phyloP scores from a whole-genome alignment of 2,797 vertebrate genomes.

The Macropodus opercularis region DNA sequence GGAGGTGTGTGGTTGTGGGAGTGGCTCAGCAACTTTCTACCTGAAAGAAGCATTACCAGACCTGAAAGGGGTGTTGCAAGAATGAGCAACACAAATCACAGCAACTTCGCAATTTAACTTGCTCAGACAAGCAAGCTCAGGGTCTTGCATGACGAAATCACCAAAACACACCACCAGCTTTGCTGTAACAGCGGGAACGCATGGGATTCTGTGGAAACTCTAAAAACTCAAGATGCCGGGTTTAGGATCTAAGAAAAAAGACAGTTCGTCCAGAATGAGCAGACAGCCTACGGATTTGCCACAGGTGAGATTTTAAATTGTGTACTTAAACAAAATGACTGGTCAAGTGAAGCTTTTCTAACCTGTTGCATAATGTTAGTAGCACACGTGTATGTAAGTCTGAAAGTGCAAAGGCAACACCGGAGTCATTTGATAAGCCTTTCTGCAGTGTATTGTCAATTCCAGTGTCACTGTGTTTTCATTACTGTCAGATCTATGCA shows the following conservation, averaged over 20 bases:
- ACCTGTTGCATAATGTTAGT: too few species aligned
- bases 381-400: too few species aligned
- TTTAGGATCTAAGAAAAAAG: slow-evolving; percentile 64
- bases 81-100: slow-evolving; percentile 30
- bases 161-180: background rate
- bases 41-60: slow-evolving; percentile 32
- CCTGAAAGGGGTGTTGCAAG: slow-evolving; percentile 11
- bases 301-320: slow-evolving; percentile 69
- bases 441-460: background rate
- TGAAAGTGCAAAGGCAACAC: background rate
- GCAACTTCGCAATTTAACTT: background rate
- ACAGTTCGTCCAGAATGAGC: slow-evolving; percentile 42
- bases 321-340: background rate
- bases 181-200: background rate
- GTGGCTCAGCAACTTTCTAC: slow-evolving; percentile 28
- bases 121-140: background rate
- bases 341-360: background rate
- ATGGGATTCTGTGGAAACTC: slow-evolving; percentile 2
- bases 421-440: slow-evolving; percentile 6
- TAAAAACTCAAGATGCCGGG: slow-evolving; percentile 32
- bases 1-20: slow-evolving; percentile 23
- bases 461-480: slow-evolving; percentile 26
- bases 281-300: slow-evolving; percentile 53
- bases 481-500: slow-evolving; percentile 10
- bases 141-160: background rate